Conservation (phyloP, 1,140 invertebrate genomes). For the Drosophila ambigua region DNA sequence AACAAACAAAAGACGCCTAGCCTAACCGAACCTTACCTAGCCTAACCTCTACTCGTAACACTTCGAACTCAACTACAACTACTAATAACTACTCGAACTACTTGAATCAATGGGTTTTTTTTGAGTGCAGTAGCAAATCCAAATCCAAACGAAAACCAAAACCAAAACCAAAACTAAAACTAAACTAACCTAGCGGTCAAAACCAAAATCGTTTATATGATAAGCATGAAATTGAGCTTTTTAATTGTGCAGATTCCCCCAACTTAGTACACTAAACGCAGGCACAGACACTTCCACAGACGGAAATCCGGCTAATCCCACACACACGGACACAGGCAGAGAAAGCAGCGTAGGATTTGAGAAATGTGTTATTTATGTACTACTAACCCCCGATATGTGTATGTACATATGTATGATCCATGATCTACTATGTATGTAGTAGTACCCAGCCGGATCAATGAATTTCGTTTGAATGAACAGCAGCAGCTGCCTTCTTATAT, state of each 20-base stretch:
- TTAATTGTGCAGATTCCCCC: slow-evolving; percentile 67
- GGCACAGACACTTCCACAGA: slow-evolving; percentile 1
- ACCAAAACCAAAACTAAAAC: slow-evolving; percentile 34
- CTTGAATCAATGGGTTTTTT: slow-evolving; percentile 37
- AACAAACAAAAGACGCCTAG: slow-evolving; percentile 7
- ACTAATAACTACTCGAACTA: slow-evolving; percentile 28
- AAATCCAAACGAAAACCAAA: slow-evolving; percentile 8
- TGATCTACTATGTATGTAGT: too few relatives aligned
- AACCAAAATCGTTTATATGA: slow-evolving; percentile 66
- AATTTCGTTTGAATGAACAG: too few relatives aligned
- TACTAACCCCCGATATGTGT: background rate
- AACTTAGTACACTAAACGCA: slow-evolving; percentile 35
- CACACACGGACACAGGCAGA: slow-evolving; percentile 2
- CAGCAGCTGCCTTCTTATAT: slow-evolving; percentile 24
- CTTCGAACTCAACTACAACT: slow-evolving; percentile 33
- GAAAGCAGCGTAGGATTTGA: slow-evolving; percentile 44
- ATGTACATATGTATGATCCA: background rate
- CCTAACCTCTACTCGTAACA: slow-evolving; percentile 24
- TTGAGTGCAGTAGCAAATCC: slow-evolving; percentile 43
- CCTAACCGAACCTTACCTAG: slow-evolving; percentile 46
- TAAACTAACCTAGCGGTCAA: slow-evolving; percentile 67
- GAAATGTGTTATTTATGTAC: slow-evolving; percentile 37
- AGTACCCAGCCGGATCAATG: too few relatives aligned
- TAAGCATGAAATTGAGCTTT: slow-evolving; percentile 77
- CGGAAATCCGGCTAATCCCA: background rate